These are phyloP conservation scores for Zaprionus inermis DNA, from an alignment of 1,140 invertebrate genomes.

Conservation along the genomic window DNA sequence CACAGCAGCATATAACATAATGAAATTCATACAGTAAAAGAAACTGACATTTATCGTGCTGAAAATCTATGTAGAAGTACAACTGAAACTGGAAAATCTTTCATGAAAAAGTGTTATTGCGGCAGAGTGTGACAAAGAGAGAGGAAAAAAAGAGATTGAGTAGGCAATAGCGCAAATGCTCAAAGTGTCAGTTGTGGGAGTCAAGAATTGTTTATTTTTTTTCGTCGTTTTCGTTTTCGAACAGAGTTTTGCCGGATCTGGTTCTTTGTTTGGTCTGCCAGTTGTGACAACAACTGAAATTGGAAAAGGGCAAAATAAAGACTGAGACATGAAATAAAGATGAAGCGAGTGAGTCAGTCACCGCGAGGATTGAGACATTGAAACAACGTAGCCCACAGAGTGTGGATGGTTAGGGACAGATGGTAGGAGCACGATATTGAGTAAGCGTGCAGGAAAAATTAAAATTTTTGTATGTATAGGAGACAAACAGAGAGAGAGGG, in stretches of 20 bases:
- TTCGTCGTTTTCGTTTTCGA: constrained; percentile 19
- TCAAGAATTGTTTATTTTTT: constrained; percentile 55
- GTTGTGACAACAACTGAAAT: constrained; percentile 68
- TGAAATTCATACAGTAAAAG: neutral
- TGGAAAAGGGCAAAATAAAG: constrained; percentile 65
- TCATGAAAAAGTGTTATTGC: constrained; percentile 23
- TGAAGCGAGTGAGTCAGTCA: constrained; percentile 63
- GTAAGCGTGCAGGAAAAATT: constrained; percentile 49
- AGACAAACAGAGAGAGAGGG: neutral
- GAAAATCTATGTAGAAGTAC: constrained; percentile 12
- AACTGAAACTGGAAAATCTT: constrained; percentile 35
- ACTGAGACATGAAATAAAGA: constrained; percentile 76
- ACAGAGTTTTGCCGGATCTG: constrained; percentile 47
- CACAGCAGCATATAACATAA: neutral
- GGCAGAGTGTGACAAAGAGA: constrained; percentile 8
- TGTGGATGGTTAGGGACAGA: neutral
- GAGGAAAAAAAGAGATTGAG: neutral
- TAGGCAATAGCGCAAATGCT: constrained; percentile 40
- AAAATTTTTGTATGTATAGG: constrained; percentile 61
- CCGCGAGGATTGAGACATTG: constrained; percentile 30
- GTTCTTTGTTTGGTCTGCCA: constrained; percentile 42
- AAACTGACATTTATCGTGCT: neutral
- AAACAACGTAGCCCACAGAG: neutral
- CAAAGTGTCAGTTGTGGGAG: constrained; percentile 70
- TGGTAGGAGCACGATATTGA: neutral